These are phyloP conservation scores for Trichogramma dendrolimi DNA, from an alignment of 2,888 invertebrate species.

Conservation along the genomic window DNA sequence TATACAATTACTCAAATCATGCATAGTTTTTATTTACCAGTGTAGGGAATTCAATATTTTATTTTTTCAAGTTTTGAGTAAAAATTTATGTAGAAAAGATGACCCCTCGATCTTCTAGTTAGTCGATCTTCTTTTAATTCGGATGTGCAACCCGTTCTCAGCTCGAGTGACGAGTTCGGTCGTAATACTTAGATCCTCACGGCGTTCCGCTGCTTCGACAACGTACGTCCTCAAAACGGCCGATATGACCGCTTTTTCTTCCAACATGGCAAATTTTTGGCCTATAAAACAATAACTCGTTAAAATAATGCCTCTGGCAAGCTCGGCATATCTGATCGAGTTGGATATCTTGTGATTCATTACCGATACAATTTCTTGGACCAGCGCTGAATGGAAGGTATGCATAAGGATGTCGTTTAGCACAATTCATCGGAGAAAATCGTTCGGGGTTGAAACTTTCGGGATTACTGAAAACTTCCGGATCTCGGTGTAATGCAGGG, in stretches of 20 bases:
- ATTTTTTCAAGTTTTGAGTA: neutral
- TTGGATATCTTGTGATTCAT: neutral
- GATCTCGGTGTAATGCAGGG: conserved; percentile 51
- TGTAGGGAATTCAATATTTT: neutral
- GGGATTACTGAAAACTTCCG: conserved; percentile 52
- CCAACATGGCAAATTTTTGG: conserved; percentile 59
- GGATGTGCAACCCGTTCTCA: conserved; percentile 57
- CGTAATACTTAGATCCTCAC: conserved; percentile 57
- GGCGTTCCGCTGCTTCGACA: conserved; percentile 57
- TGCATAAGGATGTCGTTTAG: conserved; percentile 49
- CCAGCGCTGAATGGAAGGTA: conserved; percentile 51
- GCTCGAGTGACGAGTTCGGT: conserved; percentile 62
- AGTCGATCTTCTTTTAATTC: conserved; percentile 36
- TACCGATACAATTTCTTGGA: conserved; percentile 46
- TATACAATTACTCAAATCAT: neutral
- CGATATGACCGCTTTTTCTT: conserved; percentile 59
- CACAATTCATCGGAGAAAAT: conserved; percentile 51
- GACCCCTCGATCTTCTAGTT: neutral
- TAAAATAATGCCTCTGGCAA: neutral
- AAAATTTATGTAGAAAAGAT: neutral
- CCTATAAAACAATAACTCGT: conserved; percentile 41
- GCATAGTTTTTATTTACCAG: no score
- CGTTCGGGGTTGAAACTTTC: conserved; percentile 54
- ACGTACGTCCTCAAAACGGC: conserved; percentile 58
- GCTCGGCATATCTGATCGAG: neutral